Evolutionary conservation across 2,888 invertebrate genomes (phyloP).

Genomic region (Miltochrista miniata): DNA sequence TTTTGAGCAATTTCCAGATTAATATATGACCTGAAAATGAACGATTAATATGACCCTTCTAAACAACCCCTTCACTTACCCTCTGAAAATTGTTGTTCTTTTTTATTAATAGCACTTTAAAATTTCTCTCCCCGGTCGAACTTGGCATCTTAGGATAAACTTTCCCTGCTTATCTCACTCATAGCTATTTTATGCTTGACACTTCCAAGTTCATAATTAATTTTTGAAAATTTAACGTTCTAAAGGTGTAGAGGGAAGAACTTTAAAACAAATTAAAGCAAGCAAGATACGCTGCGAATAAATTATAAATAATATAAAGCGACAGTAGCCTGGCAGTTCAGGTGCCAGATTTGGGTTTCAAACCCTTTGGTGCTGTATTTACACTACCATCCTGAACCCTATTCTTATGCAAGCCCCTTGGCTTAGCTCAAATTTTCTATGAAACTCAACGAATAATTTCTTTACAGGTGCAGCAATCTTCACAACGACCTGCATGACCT

Average conservation of each 20-base stretch:
- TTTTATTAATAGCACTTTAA: no score
- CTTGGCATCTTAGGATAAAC: not conserved
- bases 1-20: not conserved
- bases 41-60: no score
- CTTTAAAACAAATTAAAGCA: not conserved
- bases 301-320: not conserved
- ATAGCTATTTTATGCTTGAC: not conserved
- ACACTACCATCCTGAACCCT: no score
- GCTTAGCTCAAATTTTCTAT: no score
- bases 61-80: no score
- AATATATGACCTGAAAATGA: no score
- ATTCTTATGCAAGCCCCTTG: no score
- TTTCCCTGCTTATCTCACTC: not conserved
- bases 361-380: no score
- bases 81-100: no score
- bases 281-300: not conserved
- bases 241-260: not conserved
- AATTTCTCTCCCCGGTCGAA: no score
- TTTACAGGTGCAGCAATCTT: slow-evolving; percentile 65
- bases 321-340: no score
- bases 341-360: no score
- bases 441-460: not conserved
- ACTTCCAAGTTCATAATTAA: not conserved
- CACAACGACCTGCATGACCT: slow-evolving; percentile 72
- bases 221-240: not conserved